A percentile compares a stretch with the other conserved stretches of the same genome.
Conservation (phyloP, 1,140 invertebrate genomes). For the Hyles vespertilio region DNA sequence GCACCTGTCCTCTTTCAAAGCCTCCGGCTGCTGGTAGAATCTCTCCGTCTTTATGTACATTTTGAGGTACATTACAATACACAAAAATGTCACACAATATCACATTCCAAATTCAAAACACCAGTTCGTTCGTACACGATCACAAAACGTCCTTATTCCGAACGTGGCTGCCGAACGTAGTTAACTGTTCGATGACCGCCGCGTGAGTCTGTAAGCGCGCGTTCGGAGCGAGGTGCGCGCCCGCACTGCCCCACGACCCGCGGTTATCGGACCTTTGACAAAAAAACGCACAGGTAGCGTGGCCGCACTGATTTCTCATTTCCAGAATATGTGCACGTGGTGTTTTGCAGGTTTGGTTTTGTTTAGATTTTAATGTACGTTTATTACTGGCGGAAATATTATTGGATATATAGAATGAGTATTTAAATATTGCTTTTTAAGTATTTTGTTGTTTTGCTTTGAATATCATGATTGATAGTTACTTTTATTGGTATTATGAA, state of each 20-base stretch:
- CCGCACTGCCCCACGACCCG: slow-evolving; percentile 51
- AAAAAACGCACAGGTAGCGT: slow-evolving; percentile 55
- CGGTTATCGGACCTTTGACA: slow-evolving; percentile 48
- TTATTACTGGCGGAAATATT: too few relatives aligned
- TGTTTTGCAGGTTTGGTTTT: slow-evolving; percentile 11
- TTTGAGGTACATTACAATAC: slow-evolving; percentile 56
- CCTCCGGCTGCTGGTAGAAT: slow-evolving; percentile 55
- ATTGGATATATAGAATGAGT: too few relatives aligned
- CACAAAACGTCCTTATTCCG: not conserved
- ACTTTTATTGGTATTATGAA: too few relatives aligned
- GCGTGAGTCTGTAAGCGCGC: slow-evolving; percentile 27
- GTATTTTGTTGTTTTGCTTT: too few relatives aligned
- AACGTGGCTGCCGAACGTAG: not conserved
- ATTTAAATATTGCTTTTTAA: too few relatives aligned
- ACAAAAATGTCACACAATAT: too few relatives aligned
- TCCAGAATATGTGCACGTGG: slow-evolving; percentile 13
- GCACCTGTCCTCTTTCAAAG: slow-evolving; percentile 46
- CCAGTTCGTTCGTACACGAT: not conserved
- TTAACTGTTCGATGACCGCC: too few relatives aligned
- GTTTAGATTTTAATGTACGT: too few relatives aligned
- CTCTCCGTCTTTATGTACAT: slow-evolving; percentile 67
- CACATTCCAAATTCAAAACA: too few relatives aligned
- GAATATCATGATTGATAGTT: too few relatives aligned
- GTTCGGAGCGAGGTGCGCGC: slow-evolving; percentile 38
- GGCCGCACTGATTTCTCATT: slow-evolving; percentile 3